Evolutionary conservation across 2,113 vertebrate species (phyloP).

Genomic region (Gallinago media): DNA sequence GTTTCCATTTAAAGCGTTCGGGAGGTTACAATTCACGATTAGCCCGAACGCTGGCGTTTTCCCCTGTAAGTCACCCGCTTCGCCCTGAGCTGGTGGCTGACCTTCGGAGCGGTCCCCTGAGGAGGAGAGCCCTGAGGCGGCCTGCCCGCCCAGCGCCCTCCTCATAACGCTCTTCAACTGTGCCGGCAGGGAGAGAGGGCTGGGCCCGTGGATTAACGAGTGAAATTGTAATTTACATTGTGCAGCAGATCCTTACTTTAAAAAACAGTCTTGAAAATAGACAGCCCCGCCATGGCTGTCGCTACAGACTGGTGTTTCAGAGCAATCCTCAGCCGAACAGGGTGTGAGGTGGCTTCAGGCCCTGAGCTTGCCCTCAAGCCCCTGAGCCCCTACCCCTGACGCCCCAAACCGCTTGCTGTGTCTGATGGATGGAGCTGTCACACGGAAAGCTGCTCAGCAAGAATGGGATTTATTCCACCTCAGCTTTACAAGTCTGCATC

Average conservation of each 20-base stretch:
- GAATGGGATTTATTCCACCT: not conserved
- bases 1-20: not conserved
- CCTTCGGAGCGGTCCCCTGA: not conserved
- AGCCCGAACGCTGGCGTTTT: not conserved
- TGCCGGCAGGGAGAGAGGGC: rapidly evolving
- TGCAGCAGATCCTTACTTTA: not conserved
- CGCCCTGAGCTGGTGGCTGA: not conserved
- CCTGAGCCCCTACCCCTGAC: not conserved
- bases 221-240: not conserved
- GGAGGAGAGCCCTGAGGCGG: not conserved
- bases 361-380: not conserved
- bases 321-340: rapidly evolving
- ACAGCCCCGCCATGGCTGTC: not conserved
- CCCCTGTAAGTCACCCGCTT: rapidly evolving
- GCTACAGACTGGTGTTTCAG: not conserved
- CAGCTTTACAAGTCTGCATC: not conserved
- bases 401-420: rapidly evolving
- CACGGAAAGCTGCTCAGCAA: rapidly evolving
- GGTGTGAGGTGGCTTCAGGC: not conserved
- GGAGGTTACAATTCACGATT: not conserved
- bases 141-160: not conserved
- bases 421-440: not conserved
- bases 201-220: not conserved
- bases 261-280: not conserved
- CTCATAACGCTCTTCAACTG: too few species aligned